Evolutionary conservation across 2,797 vertebrate species (phyloP), one percentile per base, ranked within the genome.

Genomic region (Cossypha polioptera): DNA sequence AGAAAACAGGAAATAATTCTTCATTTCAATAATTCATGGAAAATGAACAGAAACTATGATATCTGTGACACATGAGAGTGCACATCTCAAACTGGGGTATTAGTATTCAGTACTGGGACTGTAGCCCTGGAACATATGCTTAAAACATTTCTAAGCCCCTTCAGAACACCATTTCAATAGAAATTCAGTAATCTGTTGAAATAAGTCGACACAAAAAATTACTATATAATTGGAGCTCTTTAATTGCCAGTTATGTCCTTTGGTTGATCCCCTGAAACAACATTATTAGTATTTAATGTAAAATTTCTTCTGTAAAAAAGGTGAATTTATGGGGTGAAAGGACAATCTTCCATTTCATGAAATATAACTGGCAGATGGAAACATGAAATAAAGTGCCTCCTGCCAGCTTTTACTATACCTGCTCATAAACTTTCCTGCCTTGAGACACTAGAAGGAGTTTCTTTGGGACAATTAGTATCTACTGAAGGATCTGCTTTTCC

Each of bases 291-390:
- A 92, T 87, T 96, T 92, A 87, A 94, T 77, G 59, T 65, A 86
- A 92, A 87, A 94, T 75, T 91, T 90, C 61, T 96, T 54, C 80
- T 86, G 74, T 94, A 86, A 93, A 92, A 86, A 85, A 74, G 66
- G 62, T 93, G 85, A 92, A 94, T 96, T 94, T 92, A 97, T 95
- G 90, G 90, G 61, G 90, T 95, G 92, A 93, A 85, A 92, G 86
- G 76, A 83, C 82, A 92, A 43, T 83, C 58, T 96, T 95, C 65
- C 81, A 76, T 96, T 88, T 93, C 58, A 81, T 17, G 2, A 79
- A 95, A 94, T 83, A 77, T 40, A 95, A 71, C 77, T 92, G 89
- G 76, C 95, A 96, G 86, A 95, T 90, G 94, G 85, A 88, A 92
- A 84, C 59, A 71, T 76, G 92, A 95, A 96, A 94, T 89, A 35